These are phyloP conservation scores for Agrypnia vestita DNA, from an alignment of 1,140 invertebrate species.

Conservation along the genomic window DNA sequence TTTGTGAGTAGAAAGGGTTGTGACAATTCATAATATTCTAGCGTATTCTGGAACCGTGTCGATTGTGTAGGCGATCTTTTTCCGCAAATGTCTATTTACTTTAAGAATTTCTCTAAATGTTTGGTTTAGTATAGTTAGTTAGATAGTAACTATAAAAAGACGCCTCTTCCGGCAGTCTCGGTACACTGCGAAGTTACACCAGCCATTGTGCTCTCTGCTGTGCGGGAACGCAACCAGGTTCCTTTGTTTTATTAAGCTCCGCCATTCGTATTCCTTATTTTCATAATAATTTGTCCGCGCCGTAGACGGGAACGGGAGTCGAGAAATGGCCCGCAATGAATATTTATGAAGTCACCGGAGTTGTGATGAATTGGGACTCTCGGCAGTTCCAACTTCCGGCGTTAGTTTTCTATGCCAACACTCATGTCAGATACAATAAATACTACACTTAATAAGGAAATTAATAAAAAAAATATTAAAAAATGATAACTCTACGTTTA, in stretches of 20 bases:
- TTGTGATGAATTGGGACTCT: slow-evolving; percentile 4
- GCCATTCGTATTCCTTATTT: slow-evolving; percentile 47
- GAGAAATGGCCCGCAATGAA: slow-evolving; percentile 34
- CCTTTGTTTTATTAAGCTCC: slow-evolving; percentile 51
- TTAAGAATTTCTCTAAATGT: too few relatives aligned
- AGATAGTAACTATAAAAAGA: background rate
- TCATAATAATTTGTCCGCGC: slow-evolving; percentile 50
- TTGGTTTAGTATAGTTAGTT: background rate
- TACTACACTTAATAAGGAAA: background rate
- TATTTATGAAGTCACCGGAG: slow-evolving; percentile 39
- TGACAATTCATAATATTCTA: too few relatives aligned
- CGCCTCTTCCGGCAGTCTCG: slow-evolving; percentile 5
- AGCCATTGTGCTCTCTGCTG: background rate
- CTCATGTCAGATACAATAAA: background rate
- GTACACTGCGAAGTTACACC: slow-evolving; percentile 1
- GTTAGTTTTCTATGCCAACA: background rate
- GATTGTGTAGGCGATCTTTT: too few relatives aligned
- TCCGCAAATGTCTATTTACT: too few relatives aligned
- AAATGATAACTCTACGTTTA: too few relatives aligned
- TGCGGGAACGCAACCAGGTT: slow-evolving; percentile 2
- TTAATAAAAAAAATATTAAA: too few relatives aligned
- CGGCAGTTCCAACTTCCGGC: background rate
- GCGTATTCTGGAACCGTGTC: too few relatives aligned
- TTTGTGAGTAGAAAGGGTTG: too few relatives aligned
- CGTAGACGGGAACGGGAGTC: slow-evolving; percentile 3